Percentiles rank a stretch among this genome's conserved stretches.
Evolutionary conservation across 2,888 invertebrate species (phyloP).

Genomic region (Pachliopta kotzebuea): DNA sequence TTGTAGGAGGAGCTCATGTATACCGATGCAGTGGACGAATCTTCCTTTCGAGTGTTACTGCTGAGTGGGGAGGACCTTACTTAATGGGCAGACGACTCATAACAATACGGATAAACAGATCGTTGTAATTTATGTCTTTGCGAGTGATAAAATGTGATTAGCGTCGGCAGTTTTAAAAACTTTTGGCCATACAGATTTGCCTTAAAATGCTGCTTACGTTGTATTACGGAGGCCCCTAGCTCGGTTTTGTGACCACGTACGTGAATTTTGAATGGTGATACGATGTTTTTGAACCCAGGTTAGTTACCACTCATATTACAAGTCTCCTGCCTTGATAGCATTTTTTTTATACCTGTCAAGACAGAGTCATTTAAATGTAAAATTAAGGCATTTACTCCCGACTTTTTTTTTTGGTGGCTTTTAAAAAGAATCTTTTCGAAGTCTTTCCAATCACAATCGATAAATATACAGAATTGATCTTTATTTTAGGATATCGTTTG

Average conservation of each 20-base stretch:
- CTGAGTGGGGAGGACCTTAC: constrained; percentile 61
- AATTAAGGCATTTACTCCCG: too few species aligned
- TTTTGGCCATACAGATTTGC: background rate
- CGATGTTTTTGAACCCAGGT: too few species aligned
- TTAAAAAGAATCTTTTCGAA: background rate
- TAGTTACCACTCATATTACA: too few species aligned
- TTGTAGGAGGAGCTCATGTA: constrained; percentile 72
- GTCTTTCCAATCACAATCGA: background rate
- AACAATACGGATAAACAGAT: constrained; percentile 33
- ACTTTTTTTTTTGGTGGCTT: background rate
- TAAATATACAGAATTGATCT: background rate
- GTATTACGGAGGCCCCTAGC: too few species aligned
- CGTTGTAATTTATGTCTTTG: constrained; percentile 39
- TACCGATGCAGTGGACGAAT: constrained; percentile 67
- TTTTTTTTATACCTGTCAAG: too few species aligned
- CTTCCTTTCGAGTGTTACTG: constrained; percentile 67
- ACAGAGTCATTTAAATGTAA: too few species aligned
- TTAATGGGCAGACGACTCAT: constrained; percentile 16
- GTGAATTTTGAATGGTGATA: too few species aligned
- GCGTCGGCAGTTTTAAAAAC: background rate
- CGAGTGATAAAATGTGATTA: constrained; percentile 36
- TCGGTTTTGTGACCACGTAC: too few species aligned
- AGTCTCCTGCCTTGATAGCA: too few species aligned
- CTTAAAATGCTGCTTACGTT: background rate
- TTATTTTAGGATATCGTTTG: background rate